A percentile compares a stretch with the other conserved stretches of the same genome.
These are phyloP conservation scores for Callosobruchus maculatus DNA, from an alignment of 2,888 invertebrate genomes.

Conservation along the genomic window DNA sequence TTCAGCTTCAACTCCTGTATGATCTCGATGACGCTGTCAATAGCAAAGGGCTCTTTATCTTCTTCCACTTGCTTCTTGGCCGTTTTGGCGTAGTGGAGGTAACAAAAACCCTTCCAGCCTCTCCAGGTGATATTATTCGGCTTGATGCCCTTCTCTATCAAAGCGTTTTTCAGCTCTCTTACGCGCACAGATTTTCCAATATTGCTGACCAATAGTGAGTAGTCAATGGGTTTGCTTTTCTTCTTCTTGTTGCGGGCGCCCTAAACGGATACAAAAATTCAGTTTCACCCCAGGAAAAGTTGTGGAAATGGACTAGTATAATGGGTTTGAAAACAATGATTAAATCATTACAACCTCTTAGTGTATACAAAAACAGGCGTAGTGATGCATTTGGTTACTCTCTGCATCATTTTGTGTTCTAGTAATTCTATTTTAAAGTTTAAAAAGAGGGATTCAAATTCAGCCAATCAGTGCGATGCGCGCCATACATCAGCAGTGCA, in stretches of 20 bases:
- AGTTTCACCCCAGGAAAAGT: no score
- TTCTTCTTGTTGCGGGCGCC: conserved; percentile 8
- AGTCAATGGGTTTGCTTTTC: conserved; percentile 47
- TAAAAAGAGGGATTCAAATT: no score
- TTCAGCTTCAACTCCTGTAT: conserved; percentile 50
- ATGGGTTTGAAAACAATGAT: no score
- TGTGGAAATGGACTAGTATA: no score
- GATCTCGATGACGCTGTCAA: conserved; percentile 52
- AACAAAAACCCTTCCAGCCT: conserved; percentile 47
- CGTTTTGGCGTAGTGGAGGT: conserved; percentile 71
- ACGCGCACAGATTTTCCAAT: conserved; percentile 69
- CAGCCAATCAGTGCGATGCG: no score
- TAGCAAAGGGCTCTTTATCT: conserved; percentile 39
- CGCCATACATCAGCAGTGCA: no score
- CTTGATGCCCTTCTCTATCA: conserved; percentile 70
- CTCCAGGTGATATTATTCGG: conserved; percentile 73
- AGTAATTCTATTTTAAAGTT: no score
- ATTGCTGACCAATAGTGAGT: conserved; percentile 64
- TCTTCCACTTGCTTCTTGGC: conserved; percentile 18
- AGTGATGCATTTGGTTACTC: no score
- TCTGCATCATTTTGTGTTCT: no score
- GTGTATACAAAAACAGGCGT: no score
- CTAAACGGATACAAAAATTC: background rate
- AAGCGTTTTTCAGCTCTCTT: conserved; percentile 70
- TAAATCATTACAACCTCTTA: no score